Evolutionary conservation across 2,113 vertebrate species (phyloP), one percentile per base, ranked within the genome.

Genomic region (Eidolon helvum): DNA sequence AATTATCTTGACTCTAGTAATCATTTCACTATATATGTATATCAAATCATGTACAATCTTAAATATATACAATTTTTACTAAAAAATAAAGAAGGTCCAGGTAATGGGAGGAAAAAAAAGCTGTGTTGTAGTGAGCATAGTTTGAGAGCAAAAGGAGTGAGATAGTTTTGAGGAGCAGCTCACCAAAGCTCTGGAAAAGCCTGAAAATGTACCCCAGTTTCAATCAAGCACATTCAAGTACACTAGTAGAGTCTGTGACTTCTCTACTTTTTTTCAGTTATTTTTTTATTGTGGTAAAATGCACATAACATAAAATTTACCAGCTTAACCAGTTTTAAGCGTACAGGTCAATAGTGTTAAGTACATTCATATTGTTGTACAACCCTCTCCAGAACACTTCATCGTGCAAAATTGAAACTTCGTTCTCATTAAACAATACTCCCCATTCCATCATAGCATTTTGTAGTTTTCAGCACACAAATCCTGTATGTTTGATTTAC

Each of bases 221-320:
- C 71, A 85, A 26, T 35, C 7, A 50, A 80, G 19, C 57, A 48
- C n/a, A n/a, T 50, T 35, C 75, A 43, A 19, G 2, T 69, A 74
- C 2, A 24, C 24, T 26, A 53, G 45, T 85, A 80, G 68, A 66
- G 8, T 28, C 28, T 86, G 85, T 48, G 45, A 53, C 5, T 15
- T 10, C 26, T 4, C 7, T 14, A 8, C 6, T 69, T 80, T 26
- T 66, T n/a, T 91, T 24, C 8, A 63, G 50, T 16, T 50, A 14
- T 4, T 43, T 85, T 53, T 55, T 40, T 50, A 33, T 71, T 78
- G 15, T 86, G 33, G 45, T 50, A 95, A 95, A 87, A 90, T 87
- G 86, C 9, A 14, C 9, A 30, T 48, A 74, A 72, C 55, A n/a
- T 77, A 94, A 55, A 80, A 55, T 68, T 53, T 75, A 69, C 35